A percentile compares a stretch with the other conserved stretches of the same genome.
Evolutionary conservation across 2,888 invertebrate species (phyloP).

Genomic region (Hydroisotoma schaefferi): DNA sequence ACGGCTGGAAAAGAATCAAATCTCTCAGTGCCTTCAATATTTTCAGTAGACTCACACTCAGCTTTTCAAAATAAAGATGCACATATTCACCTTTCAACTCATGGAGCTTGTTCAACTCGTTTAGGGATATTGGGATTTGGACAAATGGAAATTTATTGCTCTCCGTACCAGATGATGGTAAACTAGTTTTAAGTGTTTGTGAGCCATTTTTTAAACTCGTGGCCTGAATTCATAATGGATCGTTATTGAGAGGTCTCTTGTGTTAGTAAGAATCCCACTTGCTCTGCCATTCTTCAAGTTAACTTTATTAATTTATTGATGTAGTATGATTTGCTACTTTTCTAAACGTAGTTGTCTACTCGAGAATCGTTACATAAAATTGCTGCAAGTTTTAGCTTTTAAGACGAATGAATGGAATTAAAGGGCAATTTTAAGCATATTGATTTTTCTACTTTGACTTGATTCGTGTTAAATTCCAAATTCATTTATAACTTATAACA

Average conservation of each 20-base stretch:
- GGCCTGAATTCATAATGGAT: conserved; percentile 1
- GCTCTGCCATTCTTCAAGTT: not conserved
- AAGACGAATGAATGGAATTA: too few species aligned
- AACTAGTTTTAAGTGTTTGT: conserved; percentile 6
- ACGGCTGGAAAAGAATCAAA: too few species aligned
- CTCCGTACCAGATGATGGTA: conserved; percentile 6
- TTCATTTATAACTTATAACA: too few species aligned
- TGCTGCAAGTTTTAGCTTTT: too few species aligned
- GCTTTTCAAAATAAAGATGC: conserved; percentile 5
- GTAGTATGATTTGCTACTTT: too few species aligned
- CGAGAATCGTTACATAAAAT: too few species aligned
- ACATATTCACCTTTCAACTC: conserved; percentile 6
- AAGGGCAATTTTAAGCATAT: too few species aligned
- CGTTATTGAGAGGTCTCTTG: not conserved
- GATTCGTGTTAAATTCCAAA: too few species aligned
- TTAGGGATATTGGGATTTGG: conserved; percentile 7
- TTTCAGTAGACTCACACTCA: too few species aligned
- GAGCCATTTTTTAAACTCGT: not conserved
- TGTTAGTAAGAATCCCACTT: not conserved
- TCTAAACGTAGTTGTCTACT: too few species aligned
- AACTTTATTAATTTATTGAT: conserved; percentile 7
- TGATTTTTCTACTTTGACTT: too few species aligned
- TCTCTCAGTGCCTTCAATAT: conserved; percentile 3
- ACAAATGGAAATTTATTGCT: conserved; percentile 6
- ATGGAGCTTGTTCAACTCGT: not conserved